phyloP scores from a whole-genome alignment of 2,113 vertebrate genomes.

The Cyrtonyx montezumae region DNA sequence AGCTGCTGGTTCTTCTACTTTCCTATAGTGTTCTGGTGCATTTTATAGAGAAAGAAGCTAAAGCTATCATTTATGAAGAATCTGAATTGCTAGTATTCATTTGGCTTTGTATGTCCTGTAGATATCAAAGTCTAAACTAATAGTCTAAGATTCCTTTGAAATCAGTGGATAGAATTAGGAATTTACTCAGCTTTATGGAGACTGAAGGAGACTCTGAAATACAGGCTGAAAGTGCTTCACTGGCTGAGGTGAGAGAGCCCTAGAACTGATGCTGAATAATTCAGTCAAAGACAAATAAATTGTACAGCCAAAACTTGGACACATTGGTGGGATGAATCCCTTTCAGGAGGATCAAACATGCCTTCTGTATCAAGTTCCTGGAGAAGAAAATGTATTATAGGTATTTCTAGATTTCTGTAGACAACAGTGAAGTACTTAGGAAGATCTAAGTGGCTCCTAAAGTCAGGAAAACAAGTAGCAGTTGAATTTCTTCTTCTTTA shows the following conservation, averaged over 20 bases:
- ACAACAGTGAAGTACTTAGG: not conserved
- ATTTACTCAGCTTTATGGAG: not conserved
- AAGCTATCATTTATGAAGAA: not conserved
- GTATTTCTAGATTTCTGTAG: not conserved
- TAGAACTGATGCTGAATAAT: not conserved
- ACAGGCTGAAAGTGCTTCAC: not conserved
- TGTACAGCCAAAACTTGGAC: not conserved
- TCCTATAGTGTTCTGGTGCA: not conserved
- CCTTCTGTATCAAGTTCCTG: not conserved
- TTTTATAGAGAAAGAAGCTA: not conserved
- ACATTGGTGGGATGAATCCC: not conserved
- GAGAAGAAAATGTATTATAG: not conserved
- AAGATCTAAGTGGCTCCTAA: not conserved
- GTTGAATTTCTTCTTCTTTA: not conserved
- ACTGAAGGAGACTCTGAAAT: not conserved
- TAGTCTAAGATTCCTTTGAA: not conserved
- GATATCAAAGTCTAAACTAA: not conserved
- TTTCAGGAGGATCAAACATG: not conserved
- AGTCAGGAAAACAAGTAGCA: not conserved
- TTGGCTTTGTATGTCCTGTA: not conserved
- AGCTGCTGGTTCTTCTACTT: not conserved
- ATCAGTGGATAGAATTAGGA: rapidly evolving
- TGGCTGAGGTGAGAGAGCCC: not conserved
- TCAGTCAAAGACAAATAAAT: not conserved
- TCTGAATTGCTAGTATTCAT: not conserved